phyloP scores from a whole-genome alignment of 2,888 invertebrate species.

The Tineola bisselliella region DNA sequence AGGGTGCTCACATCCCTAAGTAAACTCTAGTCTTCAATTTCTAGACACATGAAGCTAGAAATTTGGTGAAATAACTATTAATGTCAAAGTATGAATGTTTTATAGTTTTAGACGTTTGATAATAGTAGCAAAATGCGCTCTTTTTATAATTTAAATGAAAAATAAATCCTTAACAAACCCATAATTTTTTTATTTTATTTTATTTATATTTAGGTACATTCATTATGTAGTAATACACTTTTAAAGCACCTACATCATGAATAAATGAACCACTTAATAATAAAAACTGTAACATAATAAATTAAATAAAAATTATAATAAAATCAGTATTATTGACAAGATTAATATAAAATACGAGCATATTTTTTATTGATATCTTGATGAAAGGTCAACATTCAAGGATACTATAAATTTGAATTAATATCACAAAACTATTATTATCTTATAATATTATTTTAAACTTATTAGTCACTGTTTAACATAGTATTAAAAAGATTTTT shows the following conservation, averaged over 20 bases:
- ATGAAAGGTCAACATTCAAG: constrained; percentile 6
- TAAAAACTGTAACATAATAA: neutral
- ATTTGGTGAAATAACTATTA: constrained; percentile 56
- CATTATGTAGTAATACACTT: too few species aligned
- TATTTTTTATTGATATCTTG: neutral
- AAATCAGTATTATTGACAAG: constrained; percentile 3
- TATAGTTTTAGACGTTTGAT: constrained; percentile 38
- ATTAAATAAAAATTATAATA: neutral
- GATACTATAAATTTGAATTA: neutral
- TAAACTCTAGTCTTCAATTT: constrained; percentile 24
- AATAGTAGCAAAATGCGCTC: constrained; percentile 19
- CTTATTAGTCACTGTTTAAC: neutral
- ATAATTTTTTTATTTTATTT: neutral
- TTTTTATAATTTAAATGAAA: neutral
- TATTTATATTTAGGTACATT: neutral
- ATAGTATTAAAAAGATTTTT: too few species aligned
- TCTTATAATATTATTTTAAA: neutral
- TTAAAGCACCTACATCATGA: neutral
- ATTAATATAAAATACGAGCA: neutral
- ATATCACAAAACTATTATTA: neutral
- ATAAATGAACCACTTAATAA: neutral
- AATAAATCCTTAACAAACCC: neutral
- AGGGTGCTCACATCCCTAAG: constrained; percentile 45
- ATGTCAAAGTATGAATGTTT: too few species aligned
- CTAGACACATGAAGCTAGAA: constrained; percentile 28